phyloP scores from a whole-genome alignment of 2,888 invertebrate genomes.

The Gastrophysa polygoni region DNA sequence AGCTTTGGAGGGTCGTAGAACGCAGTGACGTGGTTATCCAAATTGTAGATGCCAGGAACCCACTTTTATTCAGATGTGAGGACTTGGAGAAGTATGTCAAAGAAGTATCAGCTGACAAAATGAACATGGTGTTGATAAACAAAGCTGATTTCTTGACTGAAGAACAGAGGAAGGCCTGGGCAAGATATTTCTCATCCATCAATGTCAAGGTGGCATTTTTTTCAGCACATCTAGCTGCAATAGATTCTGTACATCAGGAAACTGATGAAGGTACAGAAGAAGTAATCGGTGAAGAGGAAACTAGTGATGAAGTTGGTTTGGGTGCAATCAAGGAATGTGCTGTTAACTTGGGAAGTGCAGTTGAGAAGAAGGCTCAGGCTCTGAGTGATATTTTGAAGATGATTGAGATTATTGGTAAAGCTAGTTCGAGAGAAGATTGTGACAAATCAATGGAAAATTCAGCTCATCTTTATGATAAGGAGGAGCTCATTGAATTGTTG shows the following conservation, averaged over 20 bases:
- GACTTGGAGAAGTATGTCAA: constrained; percentile 89
- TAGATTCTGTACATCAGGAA: constrained; percentile 44
- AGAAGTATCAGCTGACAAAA: constrained; percentile 68
- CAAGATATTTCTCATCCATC: constrained; percentile 77
- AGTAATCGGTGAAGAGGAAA: constrained; percentile 20
- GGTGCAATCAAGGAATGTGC: constrained; percentile 60
- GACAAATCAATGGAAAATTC: constrained; percentile 58
- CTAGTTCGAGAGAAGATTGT: constrained; percentile 27
- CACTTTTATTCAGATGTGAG: constrained; percentile 82
- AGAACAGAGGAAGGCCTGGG: constrained; percentile 83
- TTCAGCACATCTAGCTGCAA: constrained; percentile 75
- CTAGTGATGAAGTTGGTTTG: constrained; percentile 25
- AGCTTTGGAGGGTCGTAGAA: constrained; percentile 98
- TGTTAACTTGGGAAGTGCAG: constrained; percentile 61
- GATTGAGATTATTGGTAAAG: constrained; percentile 54
- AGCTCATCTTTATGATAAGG: constrained; percentile 67
- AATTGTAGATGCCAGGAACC: constrained; percentile 96
- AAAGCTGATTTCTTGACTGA: constrained; percentile 92
- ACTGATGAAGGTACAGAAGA: constrained; percentile 36
- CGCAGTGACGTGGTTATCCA: constrained; percentile 91
- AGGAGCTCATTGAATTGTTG: constrained; percentile 75
- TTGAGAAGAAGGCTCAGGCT: constrained; percentile 63
- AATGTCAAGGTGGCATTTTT: constrained; percentile 84
- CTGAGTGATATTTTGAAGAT: constrained; percentile 63
- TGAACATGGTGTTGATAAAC: constrained; percentile 87